Base-by-base conservation (phyloP, 2,797 vertebrate genomes). In the Melopsittacus undulatus region DNA sequence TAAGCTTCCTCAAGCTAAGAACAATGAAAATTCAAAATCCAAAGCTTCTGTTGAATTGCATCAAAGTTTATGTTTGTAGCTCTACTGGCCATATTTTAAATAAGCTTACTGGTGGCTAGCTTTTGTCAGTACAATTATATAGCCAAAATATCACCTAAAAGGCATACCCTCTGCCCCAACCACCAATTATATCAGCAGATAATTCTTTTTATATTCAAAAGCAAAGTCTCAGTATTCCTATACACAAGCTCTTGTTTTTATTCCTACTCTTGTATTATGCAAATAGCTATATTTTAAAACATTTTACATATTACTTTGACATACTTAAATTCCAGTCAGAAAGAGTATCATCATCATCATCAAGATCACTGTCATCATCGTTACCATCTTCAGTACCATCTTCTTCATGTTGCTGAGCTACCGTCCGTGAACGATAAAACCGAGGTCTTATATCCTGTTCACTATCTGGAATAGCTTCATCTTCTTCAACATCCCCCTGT, bases 241-340 rank as follows among this genome's bases (percentile, higher is more conserved):
- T 32, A 68, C 18, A 43, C 30, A 72, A 72, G 43, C 32, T 82
- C 43, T 42, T 83, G 45, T 81, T 69, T 63, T 84, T 62, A 76
- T 61, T 59, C 12, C 72, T 46, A 46, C 73, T 77, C 64, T 46
- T 62, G 27, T 64, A 86, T 83, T 86, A 78, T 38, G 54, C 48
- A 86, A 63, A 22, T 51, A 83, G 70, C 14, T 62, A 17, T 92
- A 89, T 84, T 92, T 89, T 87, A 61, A 63, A 79, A 72, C 48
- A 90, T 78, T 86, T 92, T 62, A 67, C 23, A 32, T 32, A 36
- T 77, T 48, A 83, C 59, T 88, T 72, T 56, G 10, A 95, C 98
- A 97, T 98, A 99, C 99, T 98, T 95, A 99, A 97, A 98, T 99
- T 99, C 99, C 99, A 99, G 94, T 99, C 99, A 74, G 99, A 99